Percentiles rank a stretch among this genome's conserved stretches.
These are phyloP conservation scores for Agonum fuliginosum DNA, from an alignment of 2,888 invertebrate genomes.

Conservation along the genomic window DNA sequence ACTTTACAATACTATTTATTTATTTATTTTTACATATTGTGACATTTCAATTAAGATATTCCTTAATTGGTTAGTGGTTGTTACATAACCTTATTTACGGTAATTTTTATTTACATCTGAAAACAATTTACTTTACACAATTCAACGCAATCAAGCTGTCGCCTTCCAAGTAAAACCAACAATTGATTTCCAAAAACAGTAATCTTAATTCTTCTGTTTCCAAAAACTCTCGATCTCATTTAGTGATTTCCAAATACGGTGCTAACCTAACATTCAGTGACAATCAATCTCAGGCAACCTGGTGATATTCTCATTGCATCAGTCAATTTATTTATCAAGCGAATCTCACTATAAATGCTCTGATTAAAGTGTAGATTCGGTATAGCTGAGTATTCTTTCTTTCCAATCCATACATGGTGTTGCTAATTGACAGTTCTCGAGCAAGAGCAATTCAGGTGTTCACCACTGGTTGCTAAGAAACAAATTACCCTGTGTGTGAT, in stretches of 20 bases:
- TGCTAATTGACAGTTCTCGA: conserved; percentile 42
- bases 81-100: not conserved
- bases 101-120: not conserved
- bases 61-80: no score
- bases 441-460: conserved; percentile 34
- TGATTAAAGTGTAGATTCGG: conserved; percentile 25
- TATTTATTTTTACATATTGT: not conserved
- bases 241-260: conserved; percentile 9
- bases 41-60: not conserved
- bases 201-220: conserved; percentile 33
- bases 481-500: conserved; percentile 9
- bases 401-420: conserved; percentile 20
- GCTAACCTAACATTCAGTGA: conserved; percentile 1
- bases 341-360: conserved; percentile 11
- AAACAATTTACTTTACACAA: conserved; percentile 7
- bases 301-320: not conserved
- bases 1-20: no score
- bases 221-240: conserved; percentile 12
- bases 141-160: conserved; percentile 17
- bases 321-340: not conserved
- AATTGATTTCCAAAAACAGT: conserved; percentile 14
- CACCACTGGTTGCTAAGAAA: not conserved
- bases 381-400: conserved; percentile 20
- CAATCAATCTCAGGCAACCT: not conserved
- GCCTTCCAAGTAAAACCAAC: not conserved